Percentiles rank a stretch among this genome's conserved stretches.
Conservation (phyloP, 64 coral and sea anemone species). For the Montipora capricornis region DNA sequence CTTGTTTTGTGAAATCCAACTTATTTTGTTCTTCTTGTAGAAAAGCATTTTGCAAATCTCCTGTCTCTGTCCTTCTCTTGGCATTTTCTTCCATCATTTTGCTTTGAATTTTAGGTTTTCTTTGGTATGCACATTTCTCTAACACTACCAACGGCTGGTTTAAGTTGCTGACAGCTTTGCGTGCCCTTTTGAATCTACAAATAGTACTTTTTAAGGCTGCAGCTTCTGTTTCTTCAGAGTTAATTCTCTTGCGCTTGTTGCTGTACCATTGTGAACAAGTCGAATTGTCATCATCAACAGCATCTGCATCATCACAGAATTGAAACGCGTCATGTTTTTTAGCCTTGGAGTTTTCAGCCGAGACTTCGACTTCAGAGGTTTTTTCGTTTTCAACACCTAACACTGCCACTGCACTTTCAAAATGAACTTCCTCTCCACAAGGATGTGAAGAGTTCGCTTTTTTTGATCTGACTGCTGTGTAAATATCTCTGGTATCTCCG, state of each 20-base stretch:
- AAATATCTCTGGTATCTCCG: neutral
- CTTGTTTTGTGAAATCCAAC: neutral
- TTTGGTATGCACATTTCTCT: conserved; percentile 11
- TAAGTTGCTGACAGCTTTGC: neutral
- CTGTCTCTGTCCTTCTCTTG: neutral
- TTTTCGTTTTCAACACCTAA: neutral
- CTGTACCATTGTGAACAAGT: neutral
- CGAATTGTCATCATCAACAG: neutral
- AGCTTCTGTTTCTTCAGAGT: conserved; percentile 2
- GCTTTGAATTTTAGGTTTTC: neutral
- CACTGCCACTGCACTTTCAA: neutral
- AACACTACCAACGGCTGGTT: conserved; percentile 10
- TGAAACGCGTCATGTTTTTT: neutral
- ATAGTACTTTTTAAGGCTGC: neutral
- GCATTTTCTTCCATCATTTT: neutral
- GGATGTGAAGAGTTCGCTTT: neutral
- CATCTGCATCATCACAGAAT: neutral
- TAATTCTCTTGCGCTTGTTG: conserved; percentile 27
- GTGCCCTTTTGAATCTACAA: conserved; percentile 38
- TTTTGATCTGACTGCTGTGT: conserved; percentile 1
- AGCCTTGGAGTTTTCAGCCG: neutral
- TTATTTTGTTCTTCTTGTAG: neutral
- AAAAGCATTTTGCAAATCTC: neutral
- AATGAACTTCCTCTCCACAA: neutral
- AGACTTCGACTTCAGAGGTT: neutral